A percentile compares a stretch with the other conserved stretches of the same genome.
Conservation (phyloP, 2,888 invertebrate genomes). For the Plebejus anna region DNA sequence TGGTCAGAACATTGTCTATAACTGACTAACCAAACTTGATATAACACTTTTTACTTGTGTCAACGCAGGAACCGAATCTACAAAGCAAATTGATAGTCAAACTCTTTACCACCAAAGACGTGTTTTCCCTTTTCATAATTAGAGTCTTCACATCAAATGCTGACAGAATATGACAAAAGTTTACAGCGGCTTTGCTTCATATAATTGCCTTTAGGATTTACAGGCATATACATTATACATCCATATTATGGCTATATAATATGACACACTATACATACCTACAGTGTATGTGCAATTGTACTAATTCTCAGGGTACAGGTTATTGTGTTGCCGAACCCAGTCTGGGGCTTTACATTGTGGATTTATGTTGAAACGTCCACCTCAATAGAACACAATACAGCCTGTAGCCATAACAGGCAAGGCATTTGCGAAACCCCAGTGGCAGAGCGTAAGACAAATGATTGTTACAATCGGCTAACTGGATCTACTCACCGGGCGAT, state of each 20-base stretch:
- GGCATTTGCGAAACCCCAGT: constrained; percentile 40
- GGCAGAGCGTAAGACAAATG: constrained; percentile 41
- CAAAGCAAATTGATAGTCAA: not conserved
- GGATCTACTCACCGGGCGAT: constrained; percentile 35
- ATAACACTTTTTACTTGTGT: not conserved
- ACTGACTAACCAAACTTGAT: not conserved
- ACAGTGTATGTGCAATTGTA: constrained; percentile 22
- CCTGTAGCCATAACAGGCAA: constrained; percentile 36
- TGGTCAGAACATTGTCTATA: not conserved
- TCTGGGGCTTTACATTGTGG: constrained; percentile 32
- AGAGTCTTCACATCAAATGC: not conserved
- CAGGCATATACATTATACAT: too few species aligned
- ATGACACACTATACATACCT: not conserved
- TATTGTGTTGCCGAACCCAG: constrained; percentile 17
- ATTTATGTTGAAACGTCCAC: constrained; percentile 36
- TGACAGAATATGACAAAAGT: not conserved
- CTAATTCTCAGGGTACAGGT: constrained; percentile 25
- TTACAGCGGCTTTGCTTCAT: not conserved
- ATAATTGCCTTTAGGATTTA: not conserved
- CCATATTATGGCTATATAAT: not conserved
- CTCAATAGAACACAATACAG: constrained; percentile 37
- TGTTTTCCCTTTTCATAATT: not conserved
- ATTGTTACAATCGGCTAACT: constrained; percentile 40
- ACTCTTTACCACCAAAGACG: not conserved
- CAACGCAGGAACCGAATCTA: not conserved